A percentile compares a stretch with the other conserved stretches of the same genome.
These are phyloP conservation scores for Malthinus flaveolus DNA, from an alignment of 2,888 invertebrate genomes.

Conservation along the genomic window DNA sequence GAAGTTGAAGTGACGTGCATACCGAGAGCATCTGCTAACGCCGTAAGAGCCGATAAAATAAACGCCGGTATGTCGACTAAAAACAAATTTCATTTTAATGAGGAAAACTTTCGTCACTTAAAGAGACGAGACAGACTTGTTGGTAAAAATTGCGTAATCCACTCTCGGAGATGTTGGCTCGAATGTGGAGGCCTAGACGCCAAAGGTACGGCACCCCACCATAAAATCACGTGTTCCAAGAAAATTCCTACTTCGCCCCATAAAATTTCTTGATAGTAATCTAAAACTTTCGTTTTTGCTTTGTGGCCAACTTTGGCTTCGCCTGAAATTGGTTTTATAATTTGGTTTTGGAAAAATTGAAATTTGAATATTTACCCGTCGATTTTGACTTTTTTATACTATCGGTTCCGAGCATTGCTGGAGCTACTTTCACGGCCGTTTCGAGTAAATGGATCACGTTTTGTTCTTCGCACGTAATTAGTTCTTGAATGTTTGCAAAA, in stretches of 20 bases:
- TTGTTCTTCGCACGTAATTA: conserved; percentile 69
- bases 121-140: conserved; percentile 53
- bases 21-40: conserved; percentile 76
- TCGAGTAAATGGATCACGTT: conserved; percentile 66
- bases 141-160: conserved; percentile 64
- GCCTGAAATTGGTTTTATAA: conserved; percentile 53
- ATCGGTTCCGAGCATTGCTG: conserved; percentile 63
- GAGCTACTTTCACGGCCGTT: conserved; percentile 62
- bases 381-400: conserved; percentile 63
- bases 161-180: conserved; percentile 67
- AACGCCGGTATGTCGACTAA: conserved; percentile 66
- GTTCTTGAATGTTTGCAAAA: conserved; percentile 64
- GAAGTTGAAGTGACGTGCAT: conserved; percentile 78
- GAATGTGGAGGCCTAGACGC: conserved; percentile 67
- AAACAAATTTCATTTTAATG: conserved; percentile 30
- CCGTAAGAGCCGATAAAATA: conserved; percentile 71
- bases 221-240: conserved; percentile 78
- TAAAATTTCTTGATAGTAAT: conserved; percentile 73
- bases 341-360: neutral
- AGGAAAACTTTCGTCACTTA: neutral
- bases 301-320: conserved; percentile 62
- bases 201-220: conserved; percentile 80
- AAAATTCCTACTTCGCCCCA: conserved; percentile 83
- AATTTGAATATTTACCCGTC: conserved; percentile 19
- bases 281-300: conserved; percentile 65